Evolutionary conservation across 2,888 invertebrate species (phyloP).

Genomic region (Lypha dubia): DNA sequence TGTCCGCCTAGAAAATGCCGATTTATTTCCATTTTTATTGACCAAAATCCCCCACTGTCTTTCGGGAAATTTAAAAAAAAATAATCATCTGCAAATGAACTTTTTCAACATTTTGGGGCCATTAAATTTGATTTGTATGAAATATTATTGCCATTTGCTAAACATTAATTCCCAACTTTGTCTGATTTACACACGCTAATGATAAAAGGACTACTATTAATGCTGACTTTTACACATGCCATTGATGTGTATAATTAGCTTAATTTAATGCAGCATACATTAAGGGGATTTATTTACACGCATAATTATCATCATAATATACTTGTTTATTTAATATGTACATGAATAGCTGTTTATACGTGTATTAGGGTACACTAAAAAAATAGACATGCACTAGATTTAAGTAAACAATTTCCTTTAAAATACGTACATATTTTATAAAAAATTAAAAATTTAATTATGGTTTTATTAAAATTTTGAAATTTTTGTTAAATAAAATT

Average conservation of each 20-base stretch:
- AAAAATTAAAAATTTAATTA: no score
- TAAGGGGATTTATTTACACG: conserved; percentile 54
- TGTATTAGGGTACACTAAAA: no score
- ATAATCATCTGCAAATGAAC: no score
- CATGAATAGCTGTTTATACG: not conserved
- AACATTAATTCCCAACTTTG: not conserved
- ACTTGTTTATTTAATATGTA: not conserved
- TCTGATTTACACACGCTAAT: not conserved
- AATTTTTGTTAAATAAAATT: no score
- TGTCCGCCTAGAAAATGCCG: no score
- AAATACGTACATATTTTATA: no score
- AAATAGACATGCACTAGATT: no score
- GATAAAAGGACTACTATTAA: not conserved
- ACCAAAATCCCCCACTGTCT: no score
- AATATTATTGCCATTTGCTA: not conserved
- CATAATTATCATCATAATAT: conserved; percentile 53
- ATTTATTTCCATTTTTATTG: no score
- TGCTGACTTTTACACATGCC: not conserved
- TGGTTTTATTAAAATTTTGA: no score
- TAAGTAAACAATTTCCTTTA: no score
- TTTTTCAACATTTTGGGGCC: not conserved
- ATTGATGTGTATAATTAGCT: conserved; percentile 73
- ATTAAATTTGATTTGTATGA: not conserved
- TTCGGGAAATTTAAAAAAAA: no score
- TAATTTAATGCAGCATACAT: conserved; percentile 70